Conservation (phyloP, 2,797 vertebrate species). For the Rousettus madagascariensis region DNA sequence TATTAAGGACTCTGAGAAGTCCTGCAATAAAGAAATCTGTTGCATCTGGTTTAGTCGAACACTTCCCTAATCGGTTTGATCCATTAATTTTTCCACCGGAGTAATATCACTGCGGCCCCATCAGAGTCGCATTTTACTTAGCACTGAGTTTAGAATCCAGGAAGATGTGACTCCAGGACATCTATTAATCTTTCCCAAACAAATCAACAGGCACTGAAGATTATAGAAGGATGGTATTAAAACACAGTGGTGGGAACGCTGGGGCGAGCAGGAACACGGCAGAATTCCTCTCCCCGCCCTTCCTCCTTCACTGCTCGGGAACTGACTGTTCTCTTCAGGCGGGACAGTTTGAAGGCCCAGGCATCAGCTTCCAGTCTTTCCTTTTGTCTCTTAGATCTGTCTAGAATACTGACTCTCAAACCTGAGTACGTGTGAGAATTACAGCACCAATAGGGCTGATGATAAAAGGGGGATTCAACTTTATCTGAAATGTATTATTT, state of each 20-base stretch:
- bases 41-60: not conserved
- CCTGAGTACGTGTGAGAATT: not conserved
- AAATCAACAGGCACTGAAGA: not conserved
- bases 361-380: not conserved
- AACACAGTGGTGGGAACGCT: not conserved
- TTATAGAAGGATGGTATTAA: not conserved
- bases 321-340: not conserved
- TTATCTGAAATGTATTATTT: not conserved
- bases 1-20: not conserved
- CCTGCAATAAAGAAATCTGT: not conserved
- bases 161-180: not conserved
- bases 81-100: accelerated
- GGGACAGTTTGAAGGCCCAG: not conserved
- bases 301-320: not conserved
- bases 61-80: not conserved
- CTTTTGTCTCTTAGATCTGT: not conserved
- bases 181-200: not conserved
- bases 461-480: not conserved
- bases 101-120: not conserved
- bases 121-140: not conserved
- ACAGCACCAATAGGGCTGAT: not conserved
- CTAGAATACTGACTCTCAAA: not conserved
- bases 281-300: not conserved
- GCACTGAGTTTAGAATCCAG: not conserved
- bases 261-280: not conserved